Evolutionary conservation across 2,888 invertebrate species (phyloP), one percentile per base, ranked within the genome.

Genomic region (Pecten maximus): DNA sequence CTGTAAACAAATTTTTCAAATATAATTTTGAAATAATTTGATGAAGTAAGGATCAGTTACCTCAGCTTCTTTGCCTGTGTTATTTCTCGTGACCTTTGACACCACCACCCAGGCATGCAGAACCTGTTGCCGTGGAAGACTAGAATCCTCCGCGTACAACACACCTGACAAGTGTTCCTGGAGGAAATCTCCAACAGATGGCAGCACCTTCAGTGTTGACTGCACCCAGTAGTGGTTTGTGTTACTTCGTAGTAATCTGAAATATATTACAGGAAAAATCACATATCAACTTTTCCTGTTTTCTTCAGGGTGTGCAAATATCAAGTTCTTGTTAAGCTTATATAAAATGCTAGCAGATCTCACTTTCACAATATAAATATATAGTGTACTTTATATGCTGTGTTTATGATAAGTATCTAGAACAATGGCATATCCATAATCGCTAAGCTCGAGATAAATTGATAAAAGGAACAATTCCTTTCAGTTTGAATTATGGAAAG

Each of bases 201-300:
- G 95, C 35, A 96, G 44, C 10, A 92, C 88, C 90, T 95, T 95
- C 74, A 96, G 91, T 12, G 96, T 96, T 35, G 93, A 93, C 8
- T 95, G 94, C 40, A 96, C 88, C 95, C 96, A 95, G 91, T 96
- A 95, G 28, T 95, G 95, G 89, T 94, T 94, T 10, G 94, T 93
- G 92, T 96, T 96, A 90, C 95, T 94, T 48, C 95, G 92, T 40
- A 95, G 90, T 44, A 96, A 90, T 89, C 96, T 96, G 93, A 60
- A 93, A 93, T 88, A 88, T 2, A 90, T 39, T 40, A 44, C 35
- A 39, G 40, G 44, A 40, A 44, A n/a, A 15, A 35, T 23, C 35
- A 48, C n/a, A 40, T 40, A 19, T 12, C 1, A 28, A 40, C 6
- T 28, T 87, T 54, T 50, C 28, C 40, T 16, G 4, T 48, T 23